phyloP scores from a whole-genome alignment of 2,888 invertebrate species.

The Eurois occulta region DNA sequence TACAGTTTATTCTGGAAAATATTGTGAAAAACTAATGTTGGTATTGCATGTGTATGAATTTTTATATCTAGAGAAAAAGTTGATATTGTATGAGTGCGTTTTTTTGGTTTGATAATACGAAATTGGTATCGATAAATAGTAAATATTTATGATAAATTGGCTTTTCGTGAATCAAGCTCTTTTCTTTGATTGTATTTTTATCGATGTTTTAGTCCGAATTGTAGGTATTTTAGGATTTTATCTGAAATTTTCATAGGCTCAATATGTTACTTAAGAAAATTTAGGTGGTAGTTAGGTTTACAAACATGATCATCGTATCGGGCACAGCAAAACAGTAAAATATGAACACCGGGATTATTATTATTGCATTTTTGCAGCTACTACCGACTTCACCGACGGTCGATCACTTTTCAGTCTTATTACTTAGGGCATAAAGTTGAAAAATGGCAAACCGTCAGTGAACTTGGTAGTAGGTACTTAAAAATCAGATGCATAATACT shows the following conservation, averaged over 20 bases:
- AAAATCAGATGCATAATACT: neutral
- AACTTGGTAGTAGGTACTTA: no score
- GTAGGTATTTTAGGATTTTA: neutral
- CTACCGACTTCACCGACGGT: no score
- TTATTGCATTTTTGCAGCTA: neutral
- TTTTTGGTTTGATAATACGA: slow-evolving; percentile 12
- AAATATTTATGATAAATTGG: slow-evolving; percentile 9
- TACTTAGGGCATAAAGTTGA: no score
- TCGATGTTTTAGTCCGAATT: neutral
- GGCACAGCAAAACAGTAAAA: neutral
- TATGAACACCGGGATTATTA: neutral
- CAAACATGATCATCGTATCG: neutral
- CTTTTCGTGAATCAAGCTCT: slow-evolving; percentile 6
- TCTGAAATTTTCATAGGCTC: neutral
- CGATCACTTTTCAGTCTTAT: no score
- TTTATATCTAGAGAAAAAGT: slow-evolving; percentile 20
- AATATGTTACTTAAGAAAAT: neutral
- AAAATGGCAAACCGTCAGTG: no score
- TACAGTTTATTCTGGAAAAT: slow-evolving; percentile 30
- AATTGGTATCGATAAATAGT: slow-evolving; percentile 11
- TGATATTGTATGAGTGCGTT: slow-evolving; percentile 2
- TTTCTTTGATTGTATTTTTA: slow-evolving; percentile 4
- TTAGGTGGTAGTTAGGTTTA: neutral
- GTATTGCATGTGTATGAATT: slow-evolving; percentile 37
- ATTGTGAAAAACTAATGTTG: slow-evolving; percentile 27